Evolutionary conservation across 2,113 vertebrate species (phyloP).

Genomic region (Bufo bufo): DNA sequence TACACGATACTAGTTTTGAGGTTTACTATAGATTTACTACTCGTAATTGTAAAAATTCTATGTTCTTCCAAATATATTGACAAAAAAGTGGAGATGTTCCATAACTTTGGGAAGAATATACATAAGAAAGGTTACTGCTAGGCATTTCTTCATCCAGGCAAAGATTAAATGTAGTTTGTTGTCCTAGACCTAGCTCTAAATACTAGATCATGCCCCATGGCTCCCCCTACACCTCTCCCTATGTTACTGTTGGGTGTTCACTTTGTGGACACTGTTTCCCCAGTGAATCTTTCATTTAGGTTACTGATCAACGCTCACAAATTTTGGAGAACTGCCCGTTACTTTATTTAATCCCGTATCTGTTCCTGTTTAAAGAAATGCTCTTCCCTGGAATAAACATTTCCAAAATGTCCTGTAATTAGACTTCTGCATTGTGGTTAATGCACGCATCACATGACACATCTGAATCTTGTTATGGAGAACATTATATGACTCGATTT

Average conservation of each 20-base stretch:
- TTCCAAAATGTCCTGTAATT: constrained; percentile 2
- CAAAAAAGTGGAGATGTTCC: too few species aligned
- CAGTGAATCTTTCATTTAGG: background rate
- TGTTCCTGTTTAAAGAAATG: background rate
- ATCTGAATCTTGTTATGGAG: background rate
- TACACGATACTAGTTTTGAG: too few species aligned
- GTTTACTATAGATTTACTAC: too few species aligned
- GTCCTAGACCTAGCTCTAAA: background rate
- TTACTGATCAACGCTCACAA: background rate
- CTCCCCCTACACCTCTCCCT: too few species aligned
- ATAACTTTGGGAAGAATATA: background rate
- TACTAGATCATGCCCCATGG: background rate
- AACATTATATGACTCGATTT: background rate
- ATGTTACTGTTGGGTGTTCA: background rate
- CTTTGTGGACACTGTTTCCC: background rate
- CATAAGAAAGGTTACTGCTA: background rate
- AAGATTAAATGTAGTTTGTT: too few species aligned
- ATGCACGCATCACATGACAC: background rate
- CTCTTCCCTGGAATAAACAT: background rate
- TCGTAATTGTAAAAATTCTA: too few species aligned
- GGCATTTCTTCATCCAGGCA: background rate
- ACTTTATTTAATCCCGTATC: background rate
- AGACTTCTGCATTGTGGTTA: background rate
- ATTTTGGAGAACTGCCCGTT: background rate
- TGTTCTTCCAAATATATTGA: too few species aligned